Base-by-base conservation (phyloP, 2,113 vertebrate genomes). In the Anser brachyrhynchus region DNA sequence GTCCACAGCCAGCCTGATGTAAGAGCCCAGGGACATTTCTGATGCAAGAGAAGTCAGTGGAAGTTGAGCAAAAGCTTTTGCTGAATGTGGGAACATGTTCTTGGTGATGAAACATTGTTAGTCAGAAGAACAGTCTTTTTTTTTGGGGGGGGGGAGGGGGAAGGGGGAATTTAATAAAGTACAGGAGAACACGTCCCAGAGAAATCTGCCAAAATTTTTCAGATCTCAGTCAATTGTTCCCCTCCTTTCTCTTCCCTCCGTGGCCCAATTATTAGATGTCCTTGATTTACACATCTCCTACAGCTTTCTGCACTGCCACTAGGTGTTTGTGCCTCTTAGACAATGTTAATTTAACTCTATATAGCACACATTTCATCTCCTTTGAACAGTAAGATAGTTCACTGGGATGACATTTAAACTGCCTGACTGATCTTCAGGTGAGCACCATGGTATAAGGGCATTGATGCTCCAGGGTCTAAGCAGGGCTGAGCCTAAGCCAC, bases 1-100 rank as follows among this genome's bases (percentile, higher is more conserved):
- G 74, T 90, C 87, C 44, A 51, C 93, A 95, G 59, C 9, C 84
- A 91, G 81, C 13, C 39, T 91, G 66, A 82, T 80, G 64, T 67
- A 79, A 89, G 80, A 72, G 58, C 72, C 87, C 67, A 86, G 58
- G 67, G 72, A 72, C 0, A 0, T 79, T 86, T 94, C 37, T 88
- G 67, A 73, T 91, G 78, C 87, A 95, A 93, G 44, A 90, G 33
- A 87, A 92, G 49, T 84, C 57, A 69, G 49, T 3, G 67, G 33
- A 78, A 91, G 57, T 69, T 89, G 74, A 94, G 77, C 52, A 91
- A 93, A 96, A 91, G 57, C 66, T 95, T 44, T 75, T 92, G 52
- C 61, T 92, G 77, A 87, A 61, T 87, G 66, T 87, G 76, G 73
- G 43, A 92, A 67, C 3, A 3, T n/a, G 17, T 52, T 91, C n/a